Percentiles rank a stretch among this genome's conserved stretches.
Conservation (phyloP, 1,140 invertebrate species). For the Caenorhabditis elegans region WBcel235 BX284604.4:3233001-3233500, state of each 20-base stretch:
- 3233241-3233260: background rate
- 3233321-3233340: slow-evolving; percentile 28
- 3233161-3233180: background rate
- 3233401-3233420: slow-evolving; percentile 1
- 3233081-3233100: background rate
- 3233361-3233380: background rate
- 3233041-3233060: no score
- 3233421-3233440: slow-evolving; percentile 14
- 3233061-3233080: no score
- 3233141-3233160: background rate
- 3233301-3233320: slow-evolving; percentile 1
- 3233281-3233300: slow-evolving; percentile 25
- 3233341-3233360: background rate
- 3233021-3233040: background rate
- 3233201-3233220: no score
- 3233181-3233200: background rate
- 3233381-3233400: slow-evolving; percentile 6
- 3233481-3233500: background rate
- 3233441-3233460: slow-evolving; percentile 4
- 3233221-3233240: background rate
- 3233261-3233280: slow-evolving; percentile 31
- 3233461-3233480: slow-evolving; percentile 21
- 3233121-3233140: background rate
- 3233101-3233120: slow-evolving; percentile 2
- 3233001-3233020: no score